phyloP scores from a whole-genome alignment of 37 sponge, comb jelly and placozoan genomes.

The Bolinopsis microptera region DNA sequence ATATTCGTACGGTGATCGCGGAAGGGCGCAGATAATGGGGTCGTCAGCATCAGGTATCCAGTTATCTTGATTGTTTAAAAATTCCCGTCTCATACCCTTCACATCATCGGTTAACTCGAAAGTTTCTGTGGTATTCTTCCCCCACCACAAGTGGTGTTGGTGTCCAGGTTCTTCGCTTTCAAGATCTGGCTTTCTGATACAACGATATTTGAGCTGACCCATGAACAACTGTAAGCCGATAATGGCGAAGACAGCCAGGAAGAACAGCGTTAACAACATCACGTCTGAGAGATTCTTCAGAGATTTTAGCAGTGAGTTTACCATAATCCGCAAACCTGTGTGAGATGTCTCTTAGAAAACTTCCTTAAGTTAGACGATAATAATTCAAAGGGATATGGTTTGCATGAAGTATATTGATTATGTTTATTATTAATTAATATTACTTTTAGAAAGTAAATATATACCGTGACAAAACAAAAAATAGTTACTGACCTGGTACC shows the following conservation, averaged over 20 bases:
- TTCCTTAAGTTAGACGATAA: no score
- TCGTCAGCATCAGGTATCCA: background rate
- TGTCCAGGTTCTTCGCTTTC: background rate
- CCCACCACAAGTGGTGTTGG: background rate
- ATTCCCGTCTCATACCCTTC: background rate
- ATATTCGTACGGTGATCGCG: conserved; percentile 1
- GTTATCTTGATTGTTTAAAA: background rate
- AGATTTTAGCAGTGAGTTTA: conserved; percentile 66
- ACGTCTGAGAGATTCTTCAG: conserved; percentile 65
- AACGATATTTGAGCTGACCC: conserved; percentile 55
- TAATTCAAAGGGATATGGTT: no score
- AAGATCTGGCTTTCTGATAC: conserved; percentile 3
- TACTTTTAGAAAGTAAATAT: no score
- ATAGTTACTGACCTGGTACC: conserved; percentile 63
- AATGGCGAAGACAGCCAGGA: conserved; percentile 65
- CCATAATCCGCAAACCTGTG: conserved; percentile 66
- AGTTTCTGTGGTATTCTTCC: background rate
- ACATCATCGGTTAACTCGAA: background rate
- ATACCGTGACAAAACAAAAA: background rate
- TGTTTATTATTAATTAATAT: no score
- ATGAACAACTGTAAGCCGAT: conserved; percentile 66
- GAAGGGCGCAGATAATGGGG: conserved; percentile 10
- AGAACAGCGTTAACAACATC: conserved; percentile 62
- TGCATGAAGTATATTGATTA: no score
- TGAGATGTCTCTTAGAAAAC: no score